Conservation (phyloP, 1,140 invertebrate genomes). For the Antheraea pernyi region DNA sequence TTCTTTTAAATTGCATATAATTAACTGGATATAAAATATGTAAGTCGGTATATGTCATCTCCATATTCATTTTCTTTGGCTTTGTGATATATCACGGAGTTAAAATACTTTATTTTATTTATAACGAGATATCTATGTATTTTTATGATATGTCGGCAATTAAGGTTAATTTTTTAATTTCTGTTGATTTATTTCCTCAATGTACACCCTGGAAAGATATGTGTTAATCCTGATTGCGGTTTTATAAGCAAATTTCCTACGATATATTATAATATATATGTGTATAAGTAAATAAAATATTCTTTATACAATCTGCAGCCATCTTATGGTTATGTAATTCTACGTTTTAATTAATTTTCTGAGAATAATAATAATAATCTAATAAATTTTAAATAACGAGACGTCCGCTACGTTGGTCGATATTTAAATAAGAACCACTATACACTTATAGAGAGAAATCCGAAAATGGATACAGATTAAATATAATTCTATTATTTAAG, state of each 20-base stretch:
- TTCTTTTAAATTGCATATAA: neutral
- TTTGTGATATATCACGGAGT: slow-evolving; percentile 75
- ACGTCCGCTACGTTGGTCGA: slow-evolving; percentile 77
- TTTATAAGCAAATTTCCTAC: slow-evolving; percentile 69
- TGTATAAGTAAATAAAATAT: slow-evolving; percentile 67
- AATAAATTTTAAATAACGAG: slow-evolving; percentile 77
- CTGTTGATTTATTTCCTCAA: slow-evolving; percentile 22
- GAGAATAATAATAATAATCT: slow-evolving; percentile 76
- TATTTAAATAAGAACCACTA: slow-evolving; percentile 77
- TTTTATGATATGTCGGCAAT: slow-evolving; percentile 66
- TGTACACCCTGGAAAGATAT: slow-evolving; percentile 70
- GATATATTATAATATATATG: slow-evolving; percentile 28
- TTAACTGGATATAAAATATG: neutral
- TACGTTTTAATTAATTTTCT: slow-evolving; percentile 66
- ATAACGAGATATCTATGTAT: slow-evolving; percentile 39
- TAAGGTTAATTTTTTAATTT: neutral
- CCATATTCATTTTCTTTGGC: slow-evolving; percentile 67
- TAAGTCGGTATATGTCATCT: slow-evolving; percentile 44
- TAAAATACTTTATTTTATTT: slow-evolving; percentile 55
- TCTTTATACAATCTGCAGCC: slow-evolving; percentile 75
- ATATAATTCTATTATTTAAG: slow-evolving; percentile 77
- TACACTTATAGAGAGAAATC: slow-evolving; percentile 77
- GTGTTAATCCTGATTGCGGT: slow-evolving; percentile 53
- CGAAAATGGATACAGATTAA: slow-evolving; percentile 77
- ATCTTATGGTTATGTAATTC: slow-evolving; percentile 69